Evolutionary conservation across 1,140 invertebrate genomes (phyloP).

Genomic region (Drosophila tsacasi): DNA sequence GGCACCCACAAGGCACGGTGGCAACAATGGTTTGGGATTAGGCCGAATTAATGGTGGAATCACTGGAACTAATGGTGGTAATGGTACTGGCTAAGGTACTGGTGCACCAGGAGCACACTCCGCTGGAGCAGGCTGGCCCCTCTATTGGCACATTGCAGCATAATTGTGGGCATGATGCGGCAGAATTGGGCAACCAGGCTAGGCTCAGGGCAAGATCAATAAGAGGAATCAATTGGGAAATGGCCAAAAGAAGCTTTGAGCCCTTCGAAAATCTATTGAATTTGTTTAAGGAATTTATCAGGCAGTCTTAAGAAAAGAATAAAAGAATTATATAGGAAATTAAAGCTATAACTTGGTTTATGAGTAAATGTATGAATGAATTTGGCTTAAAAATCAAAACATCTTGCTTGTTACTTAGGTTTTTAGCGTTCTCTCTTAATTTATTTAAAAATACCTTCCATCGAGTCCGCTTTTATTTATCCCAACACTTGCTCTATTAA

Average conservation of each 20-base stretch:
- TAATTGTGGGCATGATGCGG: conserved; percentile 67
- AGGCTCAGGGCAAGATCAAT: background rate
- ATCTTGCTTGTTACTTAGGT: background rate
- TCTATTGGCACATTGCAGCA: conserved; percentile 52
- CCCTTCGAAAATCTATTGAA: background rate
- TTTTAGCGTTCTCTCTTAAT: background rate
- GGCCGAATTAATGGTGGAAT: conserved; percentile 24
- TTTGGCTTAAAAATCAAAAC: too few relatives aligned
- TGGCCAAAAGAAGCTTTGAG: background rate
- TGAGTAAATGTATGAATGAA: background rate
- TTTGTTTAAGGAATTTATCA: background rate
- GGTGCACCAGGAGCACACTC: conserved; percentile 19
- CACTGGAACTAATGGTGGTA: conserved; percentile 4
- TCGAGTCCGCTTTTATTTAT: background rate
- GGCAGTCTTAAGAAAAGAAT: too few relatives aligned
- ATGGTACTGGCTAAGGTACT: background rate
- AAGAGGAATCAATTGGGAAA: conserved; percentile 28
- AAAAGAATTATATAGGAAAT: too few relatives aligned
- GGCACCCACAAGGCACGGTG: conserved; percentile 49
- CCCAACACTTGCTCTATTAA: conserved; percentile 7
- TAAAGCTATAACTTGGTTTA: too few relatives aligned
- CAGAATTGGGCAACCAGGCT: conserved; percentile 47
- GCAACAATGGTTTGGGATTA: conserved; percentile 62
- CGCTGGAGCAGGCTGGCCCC: conserved; percentile 21
- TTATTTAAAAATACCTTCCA: background rate